Conservation (phyloP, 2,113 vertebrate genomes). For the Balaeniceps rex region DNA sequence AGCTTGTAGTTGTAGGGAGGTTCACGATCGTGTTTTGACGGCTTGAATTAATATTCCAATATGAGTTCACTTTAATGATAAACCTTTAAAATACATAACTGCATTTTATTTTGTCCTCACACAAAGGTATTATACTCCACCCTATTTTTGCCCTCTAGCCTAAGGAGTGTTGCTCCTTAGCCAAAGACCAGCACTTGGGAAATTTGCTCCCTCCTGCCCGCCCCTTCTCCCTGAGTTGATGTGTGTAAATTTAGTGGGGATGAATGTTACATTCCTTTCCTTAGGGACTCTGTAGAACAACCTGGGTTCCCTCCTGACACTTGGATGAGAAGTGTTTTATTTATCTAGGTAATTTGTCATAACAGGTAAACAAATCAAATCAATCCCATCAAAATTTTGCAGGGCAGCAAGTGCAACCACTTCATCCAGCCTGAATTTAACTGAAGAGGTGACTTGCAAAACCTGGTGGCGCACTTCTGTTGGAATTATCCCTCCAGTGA, state of each 20-base stretch:
- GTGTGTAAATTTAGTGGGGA: not conserved
- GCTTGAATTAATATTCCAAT: not conserved
- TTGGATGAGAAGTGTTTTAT: not conserved
- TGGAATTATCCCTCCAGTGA: not conserved
- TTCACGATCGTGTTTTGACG: accelerated
- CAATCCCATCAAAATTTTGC: not conserved
- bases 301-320: not conserved
- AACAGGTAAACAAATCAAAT: not conserved
- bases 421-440: not conserved
- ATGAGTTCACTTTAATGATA: not conserved
- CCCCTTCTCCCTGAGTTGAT: not conserved
- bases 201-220: not conserved
- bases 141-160: not conserved
- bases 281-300: not conserved
- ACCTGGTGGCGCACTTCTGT: not conserved
- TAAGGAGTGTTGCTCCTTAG: not conserved
- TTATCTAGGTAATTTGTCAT: not conserved
- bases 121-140: not conserved
- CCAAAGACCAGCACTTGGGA: not conserved
- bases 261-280: not conserved
- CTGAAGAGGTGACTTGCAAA: not conserved
- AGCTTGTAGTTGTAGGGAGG: not conserved
- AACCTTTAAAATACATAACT: not conserved
- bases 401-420: not conserved
- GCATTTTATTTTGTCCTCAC: not conserved